A percentile compares a stretch with the other conserved stretches of the same genome.
These are phyloP conservation scores for Carposina sasakii DNA, from an alignment of 1,140 invertebrate genomes.

Conservation along the genomic window DNA sequence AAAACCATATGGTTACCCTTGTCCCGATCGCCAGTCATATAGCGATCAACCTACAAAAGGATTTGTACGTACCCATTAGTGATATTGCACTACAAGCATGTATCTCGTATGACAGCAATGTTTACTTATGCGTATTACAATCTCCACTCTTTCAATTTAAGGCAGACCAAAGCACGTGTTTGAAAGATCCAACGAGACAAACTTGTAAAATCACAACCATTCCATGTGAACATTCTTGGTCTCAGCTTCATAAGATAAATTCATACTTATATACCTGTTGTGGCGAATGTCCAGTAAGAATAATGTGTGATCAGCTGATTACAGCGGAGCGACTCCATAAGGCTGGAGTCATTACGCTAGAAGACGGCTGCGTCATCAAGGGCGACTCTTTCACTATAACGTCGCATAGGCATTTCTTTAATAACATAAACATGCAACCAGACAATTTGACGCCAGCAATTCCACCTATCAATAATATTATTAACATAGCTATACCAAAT, in stretches of 20 bases:
- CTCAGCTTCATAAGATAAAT: not conserved
- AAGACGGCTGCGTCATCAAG: not conserved
- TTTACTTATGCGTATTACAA: not conserved
- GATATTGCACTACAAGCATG: not conserved
- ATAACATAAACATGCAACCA: too few relatives aligned
- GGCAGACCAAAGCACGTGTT: not conserved
- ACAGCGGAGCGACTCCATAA: not conserved
- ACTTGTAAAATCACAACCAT: not conserved
- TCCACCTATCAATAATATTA: too few relatives aligned
- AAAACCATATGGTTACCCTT: not conserved
- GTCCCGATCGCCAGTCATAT: not conserved
- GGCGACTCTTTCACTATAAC: too few relatives aligned
- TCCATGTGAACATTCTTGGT: not conserved
- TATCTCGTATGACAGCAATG: too few relatives aligned
- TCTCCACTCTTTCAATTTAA: not conserved
- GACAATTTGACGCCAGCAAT: too few relatives aligned
- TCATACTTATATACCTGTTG: not conserved
- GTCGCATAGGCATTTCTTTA: too few relatives aligned
- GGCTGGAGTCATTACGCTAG: not conserved
- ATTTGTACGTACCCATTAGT: not conserved
- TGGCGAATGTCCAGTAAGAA: not conserved
- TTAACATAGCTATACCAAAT: too few relatives aligned
- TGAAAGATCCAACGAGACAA: not conserved
- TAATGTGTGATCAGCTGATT: not conserved
- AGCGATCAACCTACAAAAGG: slow-evolving; percentile 4